These are phyloP conservation scores for Meganola albula DNA, from an alignment of 2,888 invertebrate species.

Conservation along the genomic window DNA sequence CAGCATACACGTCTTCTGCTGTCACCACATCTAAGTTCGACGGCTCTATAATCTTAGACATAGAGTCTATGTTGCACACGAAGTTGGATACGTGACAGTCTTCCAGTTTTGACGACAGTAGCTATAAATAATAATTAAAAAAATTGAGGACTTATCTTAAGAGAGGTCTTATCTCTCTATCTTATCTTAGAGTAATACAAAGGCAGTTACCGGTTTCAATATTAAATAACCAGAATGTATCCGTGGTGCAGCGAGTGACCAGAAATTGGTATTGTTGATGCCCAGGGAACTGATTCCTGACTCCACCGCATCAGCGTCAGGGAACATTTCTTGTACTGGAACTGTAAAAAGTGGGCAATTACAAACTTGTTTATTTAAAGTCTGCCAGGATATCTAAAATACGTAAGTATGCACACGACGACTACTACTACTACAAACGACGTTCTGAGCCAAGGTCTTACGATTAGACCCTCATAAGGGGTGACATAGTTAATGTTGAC, in stretches of 20 bases:
- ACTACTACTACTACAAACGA: no score
- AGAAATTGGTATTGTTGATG: slow-evolving; percentile 68
- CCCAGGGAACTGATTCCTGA: slow-evolving; percentile 39
- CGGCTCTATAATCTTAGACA: slow-evolving; percentile 44
- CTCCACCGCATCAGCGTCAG: slow-evolving; percentile 44
- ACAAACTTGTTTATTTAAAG: no score
- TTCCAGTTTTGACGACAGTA: slow-evolving; percentile 41
- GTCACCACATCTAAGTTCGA: slow-evolving; percentile 41
- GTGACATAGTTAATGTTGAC: no score
- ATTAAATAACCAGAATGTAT: slow-evolving; percentile 49
- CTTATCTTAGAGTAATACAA: no score
- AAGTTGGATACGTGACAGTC: slow-evolving; percentile 42
- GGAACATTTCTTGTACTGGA: slow-evolving; percentile 41
- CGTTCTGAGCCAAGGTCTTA: no score
- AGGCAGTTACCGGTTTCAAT: slow-evolving; percentile 54
- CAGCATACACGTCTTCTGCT: slow-evolving; percentile 47
- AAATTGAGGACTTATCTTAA: not conserved
- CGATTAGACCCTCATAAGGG: no score
- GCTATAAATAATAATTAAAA: slow-evolving; percentile 27
- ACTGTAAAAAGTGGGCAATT: no score
- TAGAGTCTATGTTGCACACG: slow-evolving; percentile 48
- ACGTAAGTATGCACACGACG: no score
- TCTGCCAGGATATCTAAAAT: no score
- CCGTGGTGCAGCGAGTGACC: slow-evolving; percentile 61
- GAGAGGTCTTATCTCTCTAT: no score